Conservation (phyloP, 2,888 invertebrate genomes). For the Ennomos erosarius region DNA sequence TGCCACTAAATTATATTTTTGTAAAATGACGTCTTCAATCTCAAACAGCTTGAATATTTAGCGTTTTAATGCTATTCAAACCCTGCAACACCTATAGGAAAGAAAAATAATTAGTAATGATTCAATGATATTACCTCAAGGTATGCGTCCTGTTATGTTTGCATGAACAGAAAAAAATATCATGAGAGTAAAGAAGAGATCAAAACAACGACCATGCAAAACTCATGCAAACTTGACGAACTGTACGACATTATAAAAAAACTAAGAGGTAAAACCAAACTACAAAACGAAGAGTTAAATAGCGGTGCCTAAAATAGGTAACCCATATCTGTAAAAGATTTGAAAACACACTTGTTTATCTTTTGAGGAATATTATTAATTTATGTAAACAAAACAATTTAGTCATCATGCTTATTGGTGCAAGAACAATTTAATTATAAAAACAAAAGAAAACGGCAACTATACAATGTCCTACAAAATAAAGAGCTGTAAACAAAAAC, state of each 20-base stretch:
- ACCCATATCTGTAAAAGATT: no score
- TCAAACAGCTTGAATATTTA: no score
- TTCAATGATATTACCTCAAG: constrained; percentile 69
- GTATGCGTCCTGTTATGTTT: constrained; percentile 75
- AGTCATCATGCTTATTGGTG: no score
- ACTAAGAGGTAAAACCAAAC: background rate
- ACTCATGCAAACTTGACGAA: constrained; percentile 39
- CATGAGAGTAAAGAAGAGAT: constrained; percentile 24
- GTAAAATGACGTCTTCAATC: no score
- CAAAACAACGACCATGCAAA: constrained; percentile 40
- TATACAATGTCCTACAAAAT: constrained; percentile 17
- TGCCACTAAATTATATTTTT: no score
- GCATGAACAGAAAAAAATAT: constrained; percentile 57
- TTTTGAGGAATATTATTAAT: no score
- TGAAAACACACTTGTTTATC: no score
- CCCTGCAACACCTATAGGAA: no score
- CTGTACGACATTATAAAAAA: constrained; percentile 23
- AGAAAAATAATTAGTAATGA: constrained; percentile 1
- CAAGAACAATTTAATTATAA: no score
- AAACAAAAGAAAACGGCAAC: constrained; percentile 15
- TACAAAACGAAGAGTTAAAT: background rate
- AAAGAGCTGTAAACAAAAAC: constrained; percentile 37
- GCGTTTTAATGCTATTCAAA: no score
- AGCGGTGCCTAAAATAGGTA: constrained; percentile 8
- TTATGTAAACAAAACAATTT: no score